Conservation (phyloP, 1,140 invertebrate genomes). For the Rhagoletis zephyria region DNA sequence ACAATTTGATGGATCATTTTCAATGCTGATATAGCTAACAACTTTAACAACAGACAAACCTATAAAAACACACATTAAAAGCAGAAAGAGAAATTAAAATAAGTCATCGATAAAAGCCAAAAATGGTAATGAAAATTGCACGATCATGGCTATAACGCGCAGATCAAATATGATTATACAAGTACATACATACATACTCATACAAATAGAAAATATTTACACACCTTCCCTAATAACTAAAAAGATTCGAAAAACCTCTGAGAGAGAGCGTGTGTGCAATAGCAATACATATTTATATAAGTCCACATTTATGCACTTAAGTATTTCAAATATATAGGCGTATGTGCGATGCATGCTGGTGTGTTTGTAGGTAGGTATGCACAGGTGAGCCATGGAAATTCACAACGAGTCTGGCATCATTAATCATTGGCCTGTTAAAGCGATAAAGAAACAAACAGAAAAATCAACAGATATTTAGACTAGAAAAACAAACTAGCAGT, state of each 20-base stretch:
- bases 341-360: background rate
- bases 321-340: background rate
- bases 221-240: background rate
- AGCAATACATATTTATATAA: background rate
- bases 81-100: background rate
- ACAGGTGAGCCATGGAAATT: slow-evolving; percentile 27
- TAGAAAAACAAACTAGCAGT: background rate
- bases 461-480: background rate
- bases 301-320: background rate
- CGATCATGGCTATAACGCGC: slow-evolving; percentile 12
- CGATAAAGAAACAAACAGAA: background rate
- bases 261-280: too few relatives aligned
- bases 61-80: background rate
- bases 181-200: background rate
- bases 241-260: background rate
- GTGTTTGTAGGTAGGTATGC: background rate
- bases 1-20: slow-evolving; percentile 28
- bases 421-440: slow-evolving; percentile 52
- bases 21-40: background rate
- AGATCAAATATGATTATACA: background rate
- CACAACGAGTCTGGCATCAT: slow-evolving; percentile 9
- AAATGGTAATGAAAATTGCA: slow-evolving; percentile 35
- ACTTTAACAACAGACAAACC: background rate
- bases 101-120: slow-evolving; percentile 25
- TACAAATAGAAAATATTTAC: background rate